A percentile compares a stretch with the other conserved stretches of the same genome.
These are phyloP conservation scores for Hypsibius dujardini DNA, from an alignment of 1,140 invertebrate species.

Conservation along the genomic window DNA sequence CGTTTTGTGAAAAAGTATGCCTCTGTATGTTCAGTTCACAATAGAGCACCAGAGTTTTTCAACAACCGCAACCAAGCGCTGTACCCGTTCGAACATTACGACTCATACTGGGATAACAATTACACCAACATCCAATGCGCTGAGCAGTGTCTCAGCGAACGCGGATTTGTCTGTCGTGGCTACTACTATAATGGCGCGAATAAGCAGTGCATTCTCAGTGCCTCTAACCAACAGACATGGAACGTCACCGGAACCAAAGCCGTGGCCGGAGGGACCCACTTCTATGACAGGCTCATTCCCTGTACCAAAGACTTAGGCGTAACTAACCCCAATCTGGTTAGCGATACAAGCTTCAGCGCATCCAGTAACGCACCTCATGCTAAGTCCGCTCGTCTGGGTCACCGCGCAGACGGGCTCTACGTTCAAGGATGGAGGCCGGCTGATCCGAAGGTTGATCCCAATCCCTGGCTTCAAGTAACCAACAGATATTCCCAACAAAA, in stretches of 20 bases:
- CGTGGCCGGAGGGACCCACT: background rate
- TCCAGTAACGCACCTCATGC: background rate
- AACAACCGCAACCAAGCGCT: background rate
- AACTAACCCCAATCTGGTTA: background rate
- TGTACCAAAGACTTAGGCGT: background rate
- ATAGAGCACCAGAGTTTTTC: background rate
- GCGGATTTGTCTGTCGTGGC: slow-evolving; percentile 4
- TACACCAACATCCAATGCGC: background rate
- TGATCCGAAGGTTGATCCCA: too few relatives aligned
- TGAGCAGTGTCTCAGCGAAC: background rate
- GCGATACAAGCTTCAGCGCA: background rate
- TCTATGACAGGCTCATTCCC: background rate
- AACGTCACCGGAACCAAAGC: background rate
- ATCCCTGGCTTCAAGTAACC: too few relatives aligned
- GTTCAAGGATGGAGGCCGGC: background rate
- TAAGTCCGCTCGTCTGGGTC: background rate
- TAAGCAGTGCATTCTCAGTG: background rate
- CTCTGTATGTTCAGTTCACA: background rate
- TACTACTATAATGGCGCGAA: background rate
- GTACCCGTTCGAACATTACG: background rate
- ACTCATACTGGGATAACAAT: background rate
- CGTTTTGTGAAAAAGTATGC: too few relatives aligned
- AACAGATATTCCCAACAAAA: background rate
- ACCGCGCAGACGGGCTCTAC: background rate
- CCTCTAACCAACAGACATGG: background rate